phyloP scores from a whole-genome alignment of 2,797 vertebrate species.

The Artibeus lituratus region DNA sequence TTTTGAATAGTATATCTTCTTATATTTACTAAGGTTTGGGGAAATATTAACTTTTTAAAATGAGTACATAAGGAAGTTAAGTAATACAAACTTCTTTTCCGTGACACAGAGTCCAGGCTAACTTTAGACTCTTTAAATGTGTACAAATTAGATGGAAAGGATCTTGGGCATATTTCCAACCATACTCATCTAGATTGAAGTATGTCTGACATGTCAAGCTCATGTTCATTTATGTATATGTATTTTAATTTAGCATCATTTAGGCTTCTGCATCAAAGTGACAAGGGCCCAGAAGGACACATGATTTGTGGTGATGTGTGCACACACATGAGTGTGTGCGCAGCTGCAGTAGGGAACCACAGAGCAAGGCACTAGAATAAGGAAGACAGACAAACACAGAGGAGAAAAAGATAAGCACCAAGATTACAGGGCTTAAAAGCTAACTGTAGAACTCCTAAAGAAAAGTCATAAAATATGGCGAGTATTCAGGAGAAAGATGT shows the following conservation, averaged over 20 bases:
- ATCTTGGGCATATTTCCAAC: neutral
- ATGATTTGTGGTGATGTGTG: neutral
- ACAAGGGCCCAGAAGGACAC: neutral
- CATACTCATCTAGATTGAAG: neutral
- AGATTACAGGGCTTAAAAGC: neutral
- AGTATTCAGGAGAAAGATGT: neutral
- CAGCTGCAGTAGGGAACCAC: neutral
- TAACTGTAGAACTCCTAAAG: neutral
- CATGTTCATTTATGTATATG: neutral
- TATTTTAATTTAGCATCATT: neutral
- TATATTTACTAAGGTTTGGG: neutral
- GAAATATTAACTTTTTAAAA: neutral
- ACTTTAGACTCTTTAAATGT: neutral
- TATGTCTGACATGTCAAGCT: neutral
- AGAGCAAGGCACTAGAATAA: neutral
- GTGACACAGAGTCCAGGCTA: slow-evolving; percentile 19
- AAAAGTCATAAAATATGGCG: neutral
- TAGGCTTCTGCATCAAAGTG: neutral
- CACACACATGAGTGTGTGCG: too few species aligned
- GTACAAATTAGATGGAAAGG: neutral
- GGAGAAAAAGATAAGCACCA: neutral
- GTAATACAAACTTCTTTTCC: slow-evolving; percentile 20
- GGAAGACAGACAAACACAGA: neutral
- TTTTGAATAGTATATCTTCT: neutral
- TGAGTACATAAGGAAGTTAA: neutral